Evolutionary conservation across 2,797 vertebrate genomes (phyloP).

Genomic region (Falco columbarius): DNA sequence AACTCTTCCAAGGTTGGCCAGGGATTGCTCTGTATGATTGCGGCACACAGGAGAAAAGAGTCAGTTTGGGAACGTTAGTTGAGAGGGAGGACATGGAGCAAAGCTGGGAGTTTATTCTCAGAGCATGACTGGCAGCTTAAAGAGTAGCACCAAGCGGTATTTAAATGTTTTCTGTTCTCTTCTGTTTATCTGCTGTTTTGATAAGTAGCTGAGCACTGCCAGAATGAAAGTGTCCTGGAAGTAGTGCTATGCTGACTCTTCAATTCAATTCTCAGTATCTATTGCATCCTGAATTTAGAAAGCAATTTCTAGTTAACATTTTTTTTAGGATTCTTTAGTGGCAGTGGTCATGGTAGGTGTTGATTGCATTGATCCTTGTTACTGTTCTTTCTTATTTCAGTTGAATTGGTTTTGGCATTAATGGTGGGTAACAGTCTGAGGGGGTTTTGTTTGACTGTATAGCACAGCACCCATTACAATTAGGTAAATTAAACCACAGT

Average conservation of each 20-base stretch:
- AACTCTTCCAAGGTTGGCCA: not conserved
- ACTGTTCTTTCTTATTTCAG: not conserved
- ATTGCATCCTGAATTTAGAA: not conserved
- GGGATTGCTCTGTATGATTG: not conserved
- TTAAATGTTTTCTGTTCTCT: not conserved
- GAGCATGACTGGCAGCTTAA: not conserved
- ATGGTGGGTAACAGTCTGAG: not conserved
- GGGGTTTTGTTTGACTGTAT: not conserved
- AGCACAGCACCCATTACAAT: not conserved
- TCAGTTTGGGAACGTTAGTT: not conserved
- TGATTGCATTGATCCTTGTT: not conserved
- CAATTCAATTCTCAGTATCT: not conserved
- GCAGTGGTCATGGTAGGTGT: not conserved
- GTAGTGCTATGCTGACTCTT: not conserved
- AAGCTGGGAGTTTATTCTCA: not conserved
- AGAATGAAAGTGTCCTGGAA: not conserved
- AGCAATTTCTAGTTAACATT: not conserved
- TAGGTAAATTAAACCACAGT: not conserved
- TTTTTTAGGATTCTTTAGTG: not conserved
- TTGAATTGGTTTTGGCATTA: not conserved
- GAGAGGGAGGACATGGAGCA: not conserved
- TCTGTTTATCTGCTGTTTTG: not conserved
- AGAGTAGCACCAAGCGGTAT: not conserved
- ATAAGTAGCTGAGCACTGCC: not conserved
- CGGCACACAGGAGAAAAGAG: not conserved